Conservation (phyloP, 2,888 invertebrate genomes). For the Netelia melanura region DNA sequence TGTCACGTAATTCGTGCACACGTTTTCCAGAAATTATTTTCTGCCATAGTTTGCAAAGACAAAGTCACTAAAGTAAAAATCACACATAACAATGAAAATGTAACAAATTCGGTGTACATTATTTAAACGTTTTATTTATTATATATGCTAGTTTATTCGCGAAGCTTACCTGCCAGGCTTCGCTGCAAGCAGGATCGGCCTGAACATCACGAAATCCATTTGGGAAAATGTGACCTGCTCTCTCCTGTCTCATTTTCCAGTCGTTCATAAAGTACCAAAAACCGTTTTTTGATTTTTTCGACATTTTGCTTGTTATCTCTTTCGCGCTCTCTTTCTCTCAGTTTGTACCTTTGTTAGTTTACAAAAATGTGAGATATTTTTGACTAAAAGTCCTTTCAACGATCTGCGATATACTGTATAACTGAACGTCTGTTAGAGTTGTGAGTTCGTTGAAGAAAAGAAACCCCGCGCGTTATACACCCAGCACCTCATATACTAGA, state of each 20-base stretch:
- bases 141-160: neutral
- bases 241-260: constrained; percentile 75
- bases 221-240: constrained; percentile 74
- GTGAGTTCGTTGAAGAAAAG: neutral
- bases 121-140: neutral
- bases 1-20: too few relatives aligned
- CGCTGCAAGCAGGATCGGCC: constrained; percentile 71
- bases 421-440: neutral
- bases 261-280: constrained; percentile 83
- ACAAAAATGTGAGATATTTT: neutral
- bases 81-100: neutral
- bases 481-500: neutral
- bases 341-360: neutral
- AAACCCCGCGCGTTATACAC: neutral
- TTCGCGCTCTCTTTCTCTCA: neutral
- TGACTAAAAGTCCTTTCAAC: neutral
- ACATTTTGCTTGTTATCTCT: constrained; percentile 66
- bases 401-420: neutral
- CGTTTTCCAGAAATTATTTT: neutral
- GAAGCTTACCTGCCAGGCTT: constrained; percentile 79
- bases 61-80: neutral
- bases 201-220: constrained; percentile 78
- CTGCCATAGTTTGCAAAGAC: neutral
- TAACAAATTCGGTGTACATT: too few relatives aligned
- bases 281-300: constrained; percentile 77